A percentile compares a stretch with the other conserved stretches of the same genome.
These are phyloP conservation scores for Tyrannus savana DNA, from an alignment of 2,113 vertebrate species.

Conservation along the genomic window DNA sequence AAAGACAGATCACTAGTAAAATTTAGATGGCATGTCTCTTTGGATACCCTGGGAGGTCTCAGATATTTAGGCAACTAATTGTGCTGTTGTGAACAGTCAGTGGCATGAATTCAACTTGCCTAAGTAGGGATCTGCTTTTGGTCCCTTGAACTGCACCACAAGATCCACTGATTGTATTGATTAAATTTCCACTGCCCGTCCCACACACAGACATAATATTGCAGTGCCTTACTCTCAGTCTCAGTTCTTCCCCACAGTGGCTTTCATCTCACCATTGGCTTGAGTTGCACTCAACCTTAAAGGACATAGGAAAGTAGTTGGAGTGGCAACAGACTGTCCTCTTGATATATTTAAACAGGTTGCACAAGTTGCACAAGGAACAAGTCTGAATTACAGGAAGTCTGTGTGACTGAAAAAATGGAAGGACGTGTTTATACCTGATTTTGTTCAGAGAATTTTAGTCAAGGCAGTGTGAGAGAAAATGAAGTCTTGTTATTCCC, in stretches of 20 bases:
- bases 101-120: background rate
- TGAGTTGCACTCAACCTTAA: background rate
- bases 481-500: background rate
- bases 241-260: background rate
- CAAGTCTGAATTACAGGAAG: background rate
- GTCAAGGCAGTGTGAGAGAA: background rate
- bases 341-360: background rate
- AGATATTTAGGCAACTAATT: background rate
- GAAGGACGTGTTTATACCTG: background rate
- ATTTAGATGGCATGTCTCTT: background rate
- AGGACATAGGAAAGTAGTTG: background rate
- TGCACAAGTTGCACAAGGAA: background rate
- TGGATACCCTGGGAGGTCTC: background rate
- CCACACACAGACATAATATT: background rate
- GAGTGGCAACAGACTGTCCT: background rate
- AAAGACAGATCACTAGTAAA: background rate
- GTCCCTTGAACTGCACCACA: background rate
- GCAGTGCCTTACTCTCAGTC: background rate
- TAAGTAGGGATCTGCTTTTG: background rate
- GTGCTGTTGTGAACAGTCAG: background rate
- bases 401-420: background rate
- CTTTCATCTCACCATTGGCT: background rate
- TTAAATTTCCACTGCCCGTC: background rate
- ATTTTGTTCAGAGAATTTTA: background rate
- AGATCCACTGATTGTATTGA: background rate